Evolutionary conservation across 2,113 vertebrate genomes (phyloP), one percentile per base, ranked within the genome.

Genomic region (Pelecanoides urinatrix): DNA sequence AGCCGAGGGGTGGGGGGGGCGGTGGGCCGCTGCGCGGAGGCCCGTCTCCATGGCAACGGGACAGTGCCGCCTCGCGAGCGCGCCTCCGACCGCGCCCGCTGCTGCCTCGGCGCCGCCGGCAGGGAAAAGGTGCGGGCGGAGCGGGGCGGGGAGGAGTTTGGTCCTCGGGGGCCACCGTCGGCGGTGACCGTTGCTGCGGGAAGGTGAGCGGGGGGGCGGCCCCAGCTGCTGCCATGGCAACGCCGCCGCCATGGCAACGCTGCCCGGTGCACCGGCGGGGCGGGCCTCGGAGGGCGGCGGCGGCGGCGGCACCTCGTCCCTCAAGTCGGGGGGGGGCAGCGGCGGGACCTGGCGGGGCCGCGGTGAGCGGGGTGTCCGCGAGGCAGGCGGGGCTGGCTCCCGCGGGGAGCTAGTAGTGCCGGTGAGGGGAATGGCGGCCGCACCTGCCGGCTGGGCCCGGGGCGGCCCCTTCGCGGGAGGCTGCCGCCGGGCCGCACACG

Each of bases 231-330:
- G 94, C 95, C 91, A 88, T 95, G 95, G 94, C 87, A 97, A 91
- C 13, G 92, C 30, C 7, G 97, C 88, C 96, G 94, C 96, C 91
- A 88, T 94, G 95, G 94, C 86, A 97, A 91, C 97, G 20, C 11
- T 25, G 71, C 27, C 40, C 3, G 13, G 17, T 29, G 47, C 52
- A 27, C 40, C 40, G 63, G 70, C 55, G 71, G 30, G 63, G 63
- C 70, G 67, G 47, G 63, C n/a, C 29, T 22, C 52, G 26, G 34
- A 19, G 38, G 66, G 45, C 47, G 47, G 34, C 4, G 49, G 44
- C 4, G 49, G 44, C 6, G 16, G 61, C 17, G 50, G 44, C 14
- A 25, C 13, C 13, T 59, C 16, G 65, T 42, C 8, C 7, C 49
- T 29, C 11, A n/a, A 53, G 34, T 44, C 4, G 22, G 30, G 32